Evolutionary conservation across 2,113 vertebrate species (phyloP).

Genomic region (Atherinomorus stipes): DNA sequence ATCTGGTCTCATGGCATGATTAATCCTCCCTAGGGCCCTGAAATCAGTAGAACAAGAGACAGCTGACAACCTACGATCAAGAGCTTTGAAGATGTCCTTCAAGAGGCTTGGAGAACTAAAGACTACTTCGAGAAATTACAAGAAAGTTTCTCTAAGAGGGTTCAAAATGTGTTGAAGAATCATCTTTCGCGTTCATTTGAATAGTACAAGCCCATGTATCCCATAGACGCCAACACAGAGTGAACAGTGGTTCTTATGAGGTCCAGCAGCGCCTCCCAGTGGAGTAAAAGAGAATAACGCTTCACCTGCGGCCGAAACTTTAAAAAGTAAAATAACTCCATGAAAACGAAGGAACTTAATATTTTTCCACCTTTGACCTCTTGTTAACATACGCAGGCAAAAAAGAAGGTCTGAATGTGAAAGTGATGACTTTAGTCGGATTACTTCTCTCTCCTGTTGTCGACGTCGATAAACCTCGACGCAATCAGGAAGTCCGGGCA

Average conservation of each 20-base stretch:
- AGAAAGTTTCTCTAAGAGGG: too few relatives aligned
- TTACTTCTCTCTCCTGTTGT: constrained; percentile 11
- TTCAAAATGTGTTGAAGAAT: too few relatives aligned
- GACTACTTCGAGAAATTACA: too few relatives aligned
- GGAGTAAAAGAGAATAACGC: background rate
- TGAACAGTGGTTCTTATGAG: background rate
- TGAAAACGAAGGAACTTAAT: background rate
- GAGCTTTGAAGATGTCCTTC: too few relatives aligned
- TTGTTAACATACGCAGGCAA: background rate
- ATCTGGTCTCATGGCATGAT: too few relatives aligned
- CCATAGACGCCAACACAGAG: too few relatives aligned
- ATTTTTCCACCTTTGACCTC: background rate
- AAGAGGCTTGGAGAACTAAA: too few relatives aligned
- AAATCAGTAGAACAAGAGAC: too few relatives aligned
- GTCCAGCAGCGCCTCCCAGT: constrained; percentile 30
- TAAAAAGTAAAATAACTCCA: background rate
- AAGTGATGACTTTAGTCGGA: background rate
- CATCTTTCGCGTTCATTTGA: too few relatives aligned
- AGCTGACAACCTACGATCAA: too few relatives aligned
- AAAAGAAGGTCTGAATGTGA: background rate
- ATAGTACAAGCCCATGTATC: too few relatives aligned
- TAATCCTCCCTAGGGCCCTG: too few relatives aligned
- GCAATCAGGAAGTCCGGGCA: constrained; percentile 77
- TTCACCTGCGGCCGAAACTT: constrained; percentile 6
- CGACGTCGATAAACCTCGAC: constrained; percentile 53